phyloP scores from a whole-genome alignment of 2,888 invertebrate genomes.

The Chloroclystis v-ata region DNA sequence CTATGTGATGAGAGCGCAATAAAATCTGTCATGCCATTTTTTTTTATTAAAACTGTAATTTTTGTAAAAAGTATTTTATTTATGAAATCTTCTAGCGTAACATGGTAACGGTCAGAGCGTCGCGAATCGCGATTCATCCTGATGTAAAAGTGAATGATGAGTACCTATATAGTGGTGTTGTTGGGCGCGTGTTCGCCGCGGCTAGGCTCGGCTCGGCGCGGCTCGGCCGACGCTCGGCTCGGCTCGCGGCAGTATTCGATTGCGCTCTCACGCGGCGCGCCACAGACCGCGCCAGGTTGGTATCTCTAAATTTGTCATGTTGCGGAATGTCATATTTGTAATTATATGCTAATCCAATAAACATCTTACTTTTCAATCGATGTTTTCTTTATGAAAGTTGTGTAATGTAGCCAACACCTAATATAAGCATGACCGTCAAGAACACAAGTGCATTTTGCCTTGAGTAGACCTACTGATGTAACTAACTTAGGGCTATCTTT shows the following conservation, averaged over 20 bases:
- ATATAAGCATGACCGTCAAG: too few relatives aligned
- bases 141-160: too few relatives aligned
- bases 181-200: too few relatives aligned
- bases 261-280: background rate
- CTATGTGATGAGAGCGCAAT: slow-evolving; percentile 29
- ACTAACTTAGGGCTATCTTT: too few relatives aligned
- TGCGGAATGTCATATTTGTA: slow-evolving; percentile 29
- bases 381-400: slow-evolving; percentile 17
- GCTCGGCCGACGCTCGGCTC: background rate
- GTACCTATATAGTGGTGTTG: too few relatives aligned
- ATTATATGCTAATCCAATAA: slow-evolving; percentile 35
- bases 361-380: slow-evolving; percentile 29
- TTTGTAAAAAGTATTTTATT: slow-evolving; percentile 30
- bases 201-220: too few relatives aligned
- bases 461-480: too few relatives aligned
- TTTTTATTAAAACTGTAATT: slow-evolving; percentile 28
- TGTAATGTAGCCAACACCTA: too few relatives aligned
- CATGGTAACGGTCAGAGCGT: background rate
- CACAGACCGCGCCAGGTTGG: slow-evolving; percentile 1
- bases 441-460: too few relatives aligned
- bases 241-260: background rate
- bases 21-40: slow-evolving; percentile 28
- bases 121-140: background rate
- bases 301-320: slow-evolving; percentile 28
- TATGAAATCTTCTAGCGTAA: slow-evolving; percentile 8